These are phyloP conservation scores for zebrafish (Danio rerio) DNA, from an alignment of 2,113 vertebrate species.

Conservation along the genomic window GRCz12tu NC_133195.1:45153501-45154000, in stretches of 20 bases:
- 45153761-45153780: background rate
- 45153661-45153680: conserved; percentile 19
- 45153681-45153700: conserved; percentile 41
- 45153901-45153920: conserved; percentile 49
- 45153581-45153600: no score
- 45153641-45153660: conserved; percentile 50
- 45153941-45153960: conserved; percentile 4
- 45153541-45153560: no score
- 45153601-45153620: background rate
- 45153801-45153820: background rate
- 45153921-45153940: conserved; percentile 19
- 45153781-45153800: background rate
- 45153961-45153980: conserved; percentile 31
- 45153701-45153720: conserved; percentile 59
- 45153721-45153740: conserved; percentile 44
- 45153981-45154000: conserved; percentile 66
- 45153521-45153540: no score
- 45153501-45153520: no score
- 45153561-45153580: no score
- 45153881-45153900: conserved; percentile 32
- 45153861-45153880: conserved; percentile 28
- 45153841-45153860: conserved; percentile 2
- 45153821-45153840: no score
- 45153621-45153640: conserved; percentile 55
- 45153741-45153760: background rate